Evolutionary conservation across 2,888 invertebrate genomes (phyloP), one percentile per base, ranked within the genome.

Genomic region (Patella ulyssiponensis): DNA sequence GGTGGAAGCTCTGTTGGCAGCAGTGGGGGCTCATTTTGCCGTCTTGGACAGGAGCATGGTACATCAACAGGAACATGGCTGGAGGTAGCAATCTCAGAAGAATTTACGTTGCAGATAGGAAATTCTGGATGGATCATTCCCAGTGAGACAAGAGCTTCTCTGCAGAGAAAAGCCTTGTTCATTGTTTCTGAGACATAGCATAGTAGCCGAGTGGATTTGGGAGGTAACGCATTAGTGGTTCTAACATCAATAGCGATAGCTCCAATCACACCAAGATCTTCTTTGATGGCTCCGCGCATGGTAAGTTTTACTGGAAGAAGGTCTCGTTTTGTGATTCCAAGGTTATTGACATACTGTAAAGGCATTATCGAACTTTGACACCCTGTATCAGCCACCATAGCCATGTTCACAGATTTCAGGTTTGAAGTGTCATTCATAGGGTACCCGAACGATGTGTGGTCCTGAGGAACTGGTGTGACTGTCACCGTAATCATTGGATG

Each of bases 261-360:
- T 64, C 77, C 79, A 20, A 76, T 76, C 7, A 76, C 71, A 54
- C 76, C 76, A n/a, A 76, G 76, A 52, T 77, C 73, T 58, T 77
- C 77, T 64, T 69, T 77, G n/a, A 69, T 77, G 20, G 78, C 78
- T n/a, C 80, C 80, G 15, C 78, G 77, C 80, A 81, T 80, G 9
- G 78, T 77, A 64, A 81, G 77, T 52, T 81, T 80, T 23, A 79
- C 78, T n/a, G 75, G 79, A 56, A 79, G 72, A n/a, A 81, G 79
- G 54, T 81, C 79, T 69, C 71, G 33, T 76, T 54, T 52, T 33
- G 23, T 51, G n/a, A 80, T 77, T 54, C 79, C 79, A 7, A 80
- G 74, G 51, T 54, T 75, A 15, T 69, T 73, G 3, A 74, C 81
- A 7, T 71, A 52, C 23, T 74, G 52, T 69, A 77, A 76, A 54